These are phyloP conservation scores for Petroica traversi DNA, from an alignment of 2,113 vertebrate species.

Conservation along the genomic window DNA sequence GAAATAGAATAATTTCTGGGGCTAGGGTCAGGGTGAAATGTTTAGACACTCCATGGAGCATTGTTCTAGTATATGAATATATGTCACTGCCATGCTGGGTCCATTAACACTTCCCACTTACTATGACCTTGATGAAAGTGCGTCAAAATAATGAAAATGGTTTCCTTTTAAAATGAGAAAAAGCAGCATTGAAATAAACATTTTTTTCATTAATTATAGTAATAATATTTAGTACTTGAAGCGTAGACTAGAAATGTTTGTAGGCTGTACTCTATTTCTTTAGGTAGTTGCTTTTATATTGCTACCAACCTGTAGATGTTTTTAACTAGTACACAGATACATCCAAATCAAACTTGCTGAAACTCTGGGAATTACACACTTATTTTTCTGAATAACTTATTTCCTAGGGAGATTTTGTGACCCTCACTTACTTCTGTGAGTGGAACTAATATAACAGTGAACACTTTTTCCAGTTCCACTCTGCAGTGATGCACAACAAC, in stretches of 20 bases:
- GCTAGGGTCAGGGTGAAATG: neutral
- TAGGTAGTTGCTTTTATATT: neutral
- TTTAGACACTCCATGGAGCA: neutral
- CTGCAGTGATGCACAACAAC: neutral
- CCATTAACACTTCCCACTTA: conserved; percentile 2
- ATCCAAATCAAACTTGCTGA: neutral
- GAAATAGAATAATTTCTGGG: neutral
- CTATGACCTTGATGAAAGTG: neutral
- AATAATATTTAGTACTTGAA: neutral
- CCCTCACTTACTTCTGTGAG: neutral
- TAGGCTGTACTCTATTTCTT: neutral
- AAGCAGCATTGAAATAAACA: neutral
- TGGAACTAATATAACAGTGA: neutral
- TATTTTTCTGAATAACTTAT: neutral
- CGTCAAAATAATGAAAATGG: neutral
- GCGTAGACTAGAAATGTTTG: neutral
- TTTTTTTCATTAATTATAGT: neutral
- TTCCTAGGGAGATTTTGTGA: neutral
- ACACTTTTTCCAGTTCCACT: neutral
- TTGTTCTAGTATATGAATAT: neutral
- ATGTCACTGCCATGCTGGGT: neutral
- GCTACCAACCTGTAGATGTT: neutral
- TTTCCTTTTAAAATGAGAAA: neutral
- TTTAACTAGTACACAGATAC: neutral
- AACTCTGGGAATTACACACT: neutral